Evolutionary conservation across 2,888 invertebrate genomes (phyloP), one percentile per base, ranked within the genome.

Genomic region (Pasiphila rectangulata): DNA sequence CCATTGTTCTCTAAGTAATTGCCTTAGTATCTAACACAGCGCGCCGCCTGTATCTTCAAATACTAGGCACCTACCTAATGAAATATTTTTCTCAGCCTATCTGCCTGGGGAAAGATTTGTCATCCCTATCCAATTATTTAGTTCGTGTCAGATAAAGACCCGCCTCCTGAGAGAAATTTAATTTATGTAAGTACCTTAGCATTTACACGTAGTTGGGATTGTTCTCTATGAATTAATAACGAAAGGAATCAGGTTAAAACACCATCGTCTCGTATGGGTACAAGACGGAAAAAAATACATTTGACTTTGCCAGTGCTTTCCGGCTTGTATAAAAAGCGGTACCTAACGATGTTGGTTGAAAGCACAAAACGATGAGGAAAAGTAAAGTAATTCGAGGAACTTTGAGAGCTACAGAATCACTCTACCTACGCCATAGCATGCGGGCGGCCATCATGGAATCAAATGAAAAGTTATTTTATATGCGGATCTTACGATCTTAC

Each of bases 91-190:
- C 61, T 55, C 54, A 63, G 57, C 56, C 52, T 55, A 47, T 55
- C 52, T 53, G 51, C 55, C 49, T 59, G 48, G 42, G 60, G 53
- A 61, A 67, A 67, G 63, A 75, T 80, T 75, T 78, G 75, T 80
- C 75, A 69, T 64, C 72, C 67, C 58, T 62, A 64, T 62, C 80
- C 80, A 82, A 81, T 83, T 83, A 84, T 82, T 83, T 80, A 83
- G 73, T 69, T 66, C 63, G 68, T 72, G 77, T 78, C 79, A 72
- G 75, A 72, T 69, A 75, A 73, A 77, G 73, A 76, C 76, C 71
- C 67, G 72, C 65, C 73, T 73, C 72, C 63, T 53, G 67, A 73
- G 75, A 66, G 67, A 68, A 69, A 63, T 72, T 71, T 81, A 82
- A 84, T 82, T 84, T 83, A 83, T 83, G 77, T 69, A 13, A 6